These are phyloP conservation scores for Venturia canescens DNA, from an alignment of 1,140 invertebrate species.

Conservation along the genomic window DNA sequence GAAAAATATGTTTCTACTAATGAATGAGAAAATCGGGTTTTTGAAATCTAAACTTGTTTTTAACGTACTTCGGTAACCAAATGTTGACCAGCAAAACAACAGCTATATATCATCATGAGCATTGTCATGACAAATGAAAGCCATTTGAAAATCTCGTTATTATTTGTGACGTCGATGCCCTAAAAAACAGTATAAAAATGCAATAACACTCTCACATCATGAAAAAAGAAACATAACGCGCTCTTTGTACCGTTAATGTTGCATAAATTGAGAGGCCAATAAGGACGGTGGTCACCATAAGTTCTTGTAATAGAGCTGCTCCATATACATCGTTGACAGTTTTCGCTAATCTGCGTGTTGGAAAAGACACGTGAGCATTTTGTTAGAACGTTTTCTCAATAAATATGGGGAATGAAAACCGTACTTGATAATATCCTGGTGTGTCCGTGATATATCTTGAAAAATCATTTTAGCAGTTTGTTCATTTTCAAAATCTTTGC, in stretches of 20 bases:
- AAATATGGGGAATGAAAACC: not conserved
- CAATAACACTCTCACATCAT: not conserved
- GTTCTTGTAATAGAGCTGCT: constrained; percentile 29
- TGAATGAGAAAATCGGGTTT: no score
- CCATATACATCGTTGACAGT: constrained; percentile 27
- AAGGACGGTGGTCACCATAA: constrained; percentile 27
- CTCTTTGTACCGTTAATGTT: constrained; percentile 27
- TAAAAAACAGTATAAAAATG: not conserved
- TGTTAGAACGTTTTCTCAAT: not conserved
- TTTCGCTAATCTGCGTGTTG: constrained; percentile 3
- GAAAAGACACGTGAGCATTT: not conserved
- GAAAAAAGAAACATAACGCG: not conserved
- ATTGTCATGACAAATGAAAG: constrained; percentile 18
- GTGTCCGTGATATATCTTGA: not conserved
- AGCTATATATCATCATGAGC: constrained; percentile 38
- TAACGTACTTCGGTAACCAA: constrained; percentile 39
- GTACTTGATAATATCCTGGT: not conserved
- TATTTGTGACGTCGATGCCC: not conserved
- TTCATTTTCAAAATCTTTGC: not conserved
- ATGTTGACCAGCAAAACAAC: constrained; percentile 45
- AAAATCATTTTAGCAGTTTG: not conserved
- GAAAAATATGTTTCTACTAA: no score
- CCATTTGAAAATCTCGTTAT: constrained; percentile 7
- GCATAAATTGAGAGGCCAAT: constrained; percentile 33
- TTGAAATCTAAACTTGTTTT: not conserved